Evolutionary conservation across 1,140 invertebrate genomes (phyloP).

Genomic region (Hylyphantes graminicola): DNA sequence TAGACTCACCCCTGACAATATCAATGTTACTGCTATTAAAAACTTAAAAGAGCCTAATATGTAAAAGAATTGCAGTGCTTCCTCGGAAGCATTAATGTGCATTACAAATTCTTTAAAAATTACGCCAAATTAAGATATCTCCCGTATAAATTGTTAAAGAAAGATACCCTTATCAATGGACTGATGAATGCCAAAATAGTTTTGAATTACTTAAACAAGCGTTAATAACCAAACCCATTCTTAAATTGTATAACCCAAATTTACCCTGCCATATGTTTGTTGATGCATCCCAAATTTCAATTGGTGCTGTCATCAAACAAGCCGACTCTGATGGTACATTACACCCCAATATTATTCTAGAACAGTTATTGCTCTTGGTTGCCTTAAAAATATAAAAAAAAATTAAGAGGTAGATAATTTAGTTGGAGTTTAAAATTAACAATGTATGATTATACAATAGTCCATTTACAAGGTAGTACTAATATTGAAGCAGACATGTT

Average conservation of each 20-base stretch:
- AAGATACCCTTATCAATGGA: conserved; percentile 67
- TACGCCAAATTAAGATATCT: conserved; percentile 64
- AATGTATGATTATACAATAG: neutral
- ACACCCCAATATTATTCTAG: conserved; percentile 69
- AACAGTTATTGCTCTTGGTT: conserved; percentile 62
- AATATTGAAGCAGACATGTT: conserved; percentile 14
- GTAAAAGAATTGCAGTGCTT: conserved; percentile 62
- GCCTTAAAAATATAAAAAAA: conserved; percentile 10
- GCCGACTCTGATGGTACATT: conserved; percentile 63
- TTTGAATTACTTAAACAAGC: conserved; percentile 54
- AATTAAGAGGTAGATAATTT: neutral
- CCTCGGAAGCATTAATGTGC: conserved; percentile 65
- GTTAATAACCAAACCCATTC: conserved; percentile 62
- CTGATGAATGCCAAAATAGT: conserved; percentile 63
- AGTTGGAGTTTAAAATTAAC: neutral
- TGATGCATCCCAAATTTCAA: conserved; percentile 68
- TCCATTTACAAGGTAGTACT: neutral
- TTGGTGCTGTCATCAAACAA: conserved; percentile 70
- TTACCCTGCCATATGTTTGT: conserved; percentile 34
- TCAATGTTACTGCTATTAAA: conserved; percentile 39
- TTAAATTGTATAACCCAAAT: conserved; percentile 62
- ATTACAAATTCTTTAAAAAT: conserved; percentile 64
- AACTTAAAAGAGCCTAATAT: conserved; percentile 60
- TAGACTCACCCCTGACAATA: conserved; percentile 22
- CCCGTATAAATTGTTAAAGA: conserved; percentile 67